These are phyloP conservation scores for Lasioglossum malachurum DNA, from an alignment of 2,888 invertebrate genomes.

Conservation along the genomic window DNA sequence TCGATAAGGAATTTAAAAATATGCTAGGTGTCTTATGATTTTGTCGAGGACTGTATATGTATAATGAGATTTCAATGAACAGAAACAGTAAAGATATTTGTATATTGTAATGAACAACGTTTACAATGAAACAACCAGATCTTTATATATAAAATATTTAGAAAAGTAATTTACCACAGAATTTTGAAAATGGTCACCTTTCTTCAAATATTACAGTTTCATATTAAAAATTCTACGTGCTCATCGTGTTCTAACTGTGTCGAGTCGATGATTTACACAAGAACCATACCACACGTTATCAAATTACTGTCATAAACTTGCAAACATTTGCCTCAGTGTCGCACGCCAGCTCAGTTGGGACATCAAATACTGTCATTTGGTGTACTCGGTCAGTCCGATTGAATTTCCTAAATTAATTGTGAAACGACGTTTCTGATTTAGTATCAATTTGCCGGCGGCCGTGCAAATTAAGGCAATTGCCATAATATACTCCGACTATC, in stretches of 20 bases:
- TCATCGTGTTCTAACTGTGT: not conserved
- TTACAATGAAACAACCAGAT: too few relatives aligned
- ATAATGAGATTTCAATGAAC: too few relatives aligned
- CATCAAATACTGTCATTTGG: slow-evolving; percentile 40
- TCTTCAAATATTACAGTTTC: not conserved
- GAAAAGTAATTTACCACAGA: not conserved
- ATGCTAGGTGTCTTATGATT: too few relatives aligned
- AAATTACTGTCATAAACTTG: not conserved
- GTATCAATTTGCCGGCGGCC: slow-evolving; percentile 69
- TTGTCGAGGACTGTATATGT: too few relatives aligned
- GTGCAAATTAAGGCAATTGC: slow-evolving; percentile 76
- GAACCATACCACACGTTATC: not conserved
- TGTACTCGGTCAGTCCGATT: slow-evolving; percentile 62
- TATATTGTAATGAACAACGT: too few relatives aligned
- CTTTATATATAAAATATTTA: not conserved
- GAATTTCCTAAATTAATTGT: slow-evolving; percentile 76
- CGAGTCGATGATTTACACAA: not conserved
- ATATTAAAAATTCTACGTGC: not conserved
- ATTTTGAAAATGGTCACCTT: not conserved
- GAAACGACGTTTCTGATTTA: slow-evolving; percentile 74
- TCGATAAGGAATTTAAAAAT: too few relatives aligned
- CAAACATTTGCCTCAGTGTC: not conserved
- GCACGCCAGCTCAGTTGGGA: slow-evolving; percentile 9
- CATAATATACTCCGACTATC: slow-evolving; percentile 50
- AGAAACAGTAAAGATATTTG: too few relatives aligned